phyloP scores from a whole-genome alignment of 2,888 invertebrate species.

The Drosophila seclusa region DNA sequence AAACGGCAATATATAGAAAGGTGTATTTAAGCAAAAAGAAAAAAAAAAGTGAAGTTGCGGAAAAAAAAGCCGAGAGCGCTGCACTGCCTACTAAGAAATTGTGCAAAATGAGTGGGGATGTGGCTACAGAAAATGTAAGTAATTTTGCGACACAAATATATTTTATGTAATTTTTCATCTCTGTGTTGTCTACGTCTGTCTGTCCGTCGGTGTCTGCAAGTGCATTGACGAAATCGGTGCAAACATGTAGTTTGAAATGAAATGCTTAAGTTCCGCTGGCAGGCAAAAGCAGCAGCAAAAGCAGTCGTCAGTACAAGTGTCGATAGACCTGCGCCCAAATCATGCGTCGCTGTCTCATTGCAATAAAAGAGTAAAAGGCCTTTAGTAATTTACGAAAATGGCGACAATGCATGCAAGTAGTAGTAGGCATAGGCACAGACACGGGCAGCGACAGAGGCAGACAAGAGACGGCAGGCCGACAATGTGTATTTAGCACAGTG shows the following conservation, averaged over 20 bases:
- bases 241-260: slow-evolving; percentile 54
- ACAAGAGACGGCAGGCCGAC: slow-evolving; percentile 32
- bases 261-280: slow-evolving; percentile 20
- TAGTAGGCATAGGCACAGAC: slow-evolving; percentile 37
- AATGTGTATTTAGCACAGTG: slow-evolving; percentile 77
- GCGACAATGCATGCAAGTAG: slow-evolving; percentile 81
- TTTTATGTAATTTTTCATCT: slow-evolving; percentile 70
- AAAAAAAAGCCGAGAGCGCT: slow-evolving; percentile 65
- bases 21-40: slow-evolving; percentile 39
- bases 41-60: slow-evolving; percentile 56
- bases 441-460: slow-evolving; percentile 15
- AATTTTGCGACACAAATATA: slow-evolving; percentile 52
- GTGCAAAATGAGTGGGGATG: slow-evolving; percentile 83
- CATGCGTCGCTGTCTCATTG: slow-evolving; percentile 47
- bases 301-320: slow-evolving; percentile 43
- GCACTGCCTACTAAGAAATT: slow-evolving; percentile 67
- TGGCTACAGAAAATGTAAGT: slow-evolving; percentile 83
- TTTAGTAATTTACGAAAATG: slow-evolving; percentile 82
- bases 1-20: slow-evolving; percentile 28
- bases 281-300: slow-evolving; percentile 3
- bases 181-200: slow-evolving; percentile 5
- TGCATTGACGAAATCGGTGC: slow-evolving; percentile 50
- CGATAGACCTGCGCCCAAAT: slow-evolving; percentile 45
- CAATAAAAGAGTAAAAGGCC: slow-evolving; percentile 60
- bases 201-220: slow-evolving; percentile 13